Evolutionary conservation across 2,797 vertebrate species (phyloP).

Genomic region (Coreius guichenoti): DNA sequence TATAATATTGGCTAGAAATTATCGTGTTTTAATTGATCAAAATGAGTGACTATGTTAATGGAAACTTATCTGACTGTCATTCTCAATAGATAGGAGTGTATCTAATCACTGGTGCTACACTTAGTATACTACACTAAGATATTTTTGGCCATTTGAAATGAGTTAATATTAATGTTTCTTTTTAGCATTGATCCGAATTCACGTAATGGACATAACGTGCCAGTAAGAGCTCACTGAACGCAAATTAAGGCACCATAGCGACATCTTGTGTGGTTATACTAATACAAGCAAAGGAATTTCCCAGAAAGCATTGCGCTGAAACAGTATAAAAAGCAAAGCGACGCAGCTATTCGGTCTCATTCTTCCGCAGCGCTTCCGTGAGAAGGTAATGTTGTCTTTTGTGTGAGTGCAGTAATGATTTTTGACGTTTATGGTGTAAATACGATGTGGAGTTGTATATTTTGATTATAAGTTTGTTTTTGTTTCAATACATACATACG

Average conservation of each 20-base stretch:
- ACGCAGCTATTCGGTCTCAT: conserved; percentile 35
- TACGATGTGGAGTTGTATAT: accelerated
- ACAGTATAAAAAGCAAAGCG: conserved; percentile 40
- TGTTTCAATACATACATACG: accelerated
- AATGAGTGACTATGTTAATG: background rate
- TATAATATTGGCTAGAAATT: background rate
- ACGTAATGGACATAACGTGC: background rate
- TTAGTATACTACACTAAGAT: background rate
- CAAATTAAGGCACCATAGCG: background rate
- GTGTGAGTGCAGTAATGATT: accelerated
- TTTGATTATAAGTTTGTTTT: accelerated
- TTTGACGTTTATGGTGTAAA: accelerated
- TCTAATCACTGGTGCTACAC: background rate
- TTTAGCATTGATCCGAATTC: background rate
- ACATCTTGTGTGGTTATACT: background rate
- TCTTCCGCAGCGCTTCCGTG: accelerated
- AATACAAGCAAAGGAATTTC: conserved; percentile 24
- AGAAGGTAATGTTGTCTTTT: accelerated
- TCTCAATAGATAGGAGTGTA: background rate
- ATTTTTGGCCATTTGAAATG: background rate
- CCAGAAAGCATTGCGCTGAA: conserved; percentile 61
- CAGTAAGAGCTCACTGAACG: background rate
- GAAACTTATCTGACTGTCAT: background rate
- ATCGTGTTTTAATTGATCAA: background rate
- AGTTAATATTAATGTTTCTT: background rate